A percentile compares a stretch with the other conserved stretches of the same genome.
These are phyloP conservation scores for Drosophila santomea DNA, from an alignment of 1,140 invertebrate genomes.

Conservation along the genomic window DNA sequence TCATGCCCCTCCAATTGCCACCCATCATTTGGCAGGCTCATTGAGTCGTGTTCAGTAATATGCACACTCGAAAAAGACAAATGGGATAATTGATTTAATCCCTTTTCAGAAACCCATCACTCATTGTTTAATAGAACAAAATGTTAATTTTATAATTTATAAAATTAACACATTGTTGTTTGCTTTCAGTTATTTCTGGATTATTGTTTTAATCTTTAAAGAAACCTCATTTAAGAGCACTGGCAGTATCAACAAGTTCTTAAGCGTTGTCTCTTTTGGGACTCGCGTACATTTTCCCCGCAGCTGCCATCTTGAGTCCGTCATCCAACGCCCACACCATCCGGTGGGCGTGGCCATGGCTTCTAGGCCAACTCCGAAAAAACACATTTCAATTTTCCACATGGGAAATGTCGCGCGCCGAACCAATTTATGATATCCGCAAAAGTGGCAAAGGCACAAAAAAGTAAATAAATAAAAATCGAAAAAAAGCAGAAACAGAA, in stretches of 20 bases:
- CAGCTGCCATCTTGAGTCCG: conserved; percentile 36
- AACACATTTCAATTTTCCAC: conserved; percentile 77
- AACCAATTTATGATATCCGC: conserved; percentile 81
- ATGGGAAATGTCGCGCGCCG: conserved; percentile 76
- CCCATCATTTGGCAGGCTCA: conserved; percentile 43
- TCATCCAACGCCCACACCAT: conserved; percentile 5
- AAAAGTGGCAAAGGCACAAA: conserved; percentile 65
- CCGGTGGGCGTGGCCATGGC: conserved; percentile 22
- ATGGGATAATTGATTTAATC: neutral
- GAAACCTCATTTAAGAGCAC: neutral
- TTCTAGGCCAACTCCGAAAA: conserved; percentile 35
- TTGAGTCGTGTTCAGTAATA: conserved; percentile 42
- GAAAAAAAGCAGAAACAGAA: conserved; percentile 10
- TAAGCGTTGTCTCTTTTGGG: conserved; percentile 9
- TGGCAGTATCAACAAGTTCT: conserved; percentile 13
- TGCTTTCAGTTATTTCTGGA: neutral
- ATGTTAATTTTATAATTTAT: neutral
- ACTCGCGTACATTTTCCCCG: conserved; percentile 4
- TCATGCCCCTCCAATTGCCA: conserved; percentile 34
- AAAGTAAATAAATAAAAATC: conserved; percentile 30
- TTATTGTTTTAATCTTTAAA: neutral
- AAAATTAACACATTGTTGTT: too few species aligned
- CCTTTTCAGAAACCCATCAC: neutral
- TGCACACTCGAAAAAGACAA: neutral
- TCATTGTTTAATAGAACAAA: too few species aligned